Base-by-base conservation (phyloP, 2,113 vertebrate species). In the Lipophrys pholis region DNA sequence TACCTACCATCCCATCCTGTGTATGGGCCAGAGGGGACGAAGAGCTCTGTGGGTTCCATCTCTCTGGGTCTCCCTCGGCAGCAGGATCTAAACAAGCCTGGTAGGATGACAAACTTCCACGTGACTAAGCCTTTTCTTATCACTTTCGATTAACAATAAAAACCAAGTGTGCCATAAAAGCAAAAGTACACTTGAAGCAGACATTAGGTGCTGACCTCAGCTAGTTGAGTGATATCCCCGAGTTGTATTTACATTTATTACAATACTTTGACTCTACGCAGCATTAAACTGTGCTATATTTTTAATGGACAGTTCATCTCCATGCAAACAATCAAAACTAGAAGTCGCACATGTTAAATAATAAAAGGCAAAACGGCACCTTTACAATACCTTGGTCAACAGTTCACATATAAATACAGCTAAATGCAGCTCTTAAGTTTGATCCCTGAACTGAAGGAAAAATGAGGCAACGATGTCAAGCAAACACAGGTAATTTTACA, bases 31-130 rank as follows among this genome's bases (percentile, higher is more conserved):
- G 98, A 99, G 69, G 84, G 94, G 49, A 91, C 93, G 30, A 99
- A 99, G 88, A 95, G 95, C 39, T 92, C 95, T 1, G 96, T 96
- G 70, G 97, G 97, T 57, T 99, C 97, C 35, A 99, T 99, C 80
- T 99, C 97, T 58, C 91, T 99, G 17, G 98, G 98, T 43, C 89
- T 98, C 71, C 97, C 98, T 15, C 95, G 98, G 69, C 97, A 97
- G 71, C 97, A 98, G 73, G 97, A 99, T 41, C 92, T 95, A 0
- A 76, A 91, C 86, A 99, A 97, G 89, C 83, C 97, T 90, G 96
- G 98, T 99, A 91, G 81, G 93, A 75, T 11, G 14, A 35, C 63
- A 16, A 5, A 51, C 41, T 15, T 2, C 63, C 76, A 50, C 61
- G 49, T 46, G 51, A 43, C 38, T 30, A 16, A 30, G n/a, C 35